Conservation (phyloP, 2,113 vertebrate genomes). For the Laterallus jamaicensis region DNA sequence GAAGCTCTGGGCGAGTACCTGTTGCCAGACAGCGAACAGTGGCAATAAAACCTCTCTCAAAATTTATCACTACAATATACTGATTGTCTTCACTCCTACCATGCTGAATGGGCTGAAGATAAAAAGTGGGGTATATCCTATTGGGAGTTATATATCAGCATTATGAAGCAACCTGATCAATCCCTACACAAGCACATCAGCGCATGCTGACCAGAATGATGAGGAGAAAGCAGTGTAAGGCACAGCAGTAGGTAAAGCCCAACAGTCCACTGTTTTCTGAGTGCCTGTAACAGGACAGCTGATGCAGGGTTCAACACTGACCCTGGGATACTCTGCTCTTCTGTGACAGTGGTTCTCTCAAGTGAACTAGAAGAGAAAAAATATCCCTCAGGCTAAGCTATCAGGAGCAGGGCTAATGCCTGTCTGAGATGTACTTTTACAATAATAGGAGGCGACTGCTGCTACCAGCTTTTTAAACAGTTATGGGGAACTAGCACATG, state of each 20-base stretch:
- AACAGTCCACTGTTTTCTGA: neutral
- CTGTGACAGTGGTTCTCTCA: neutral
- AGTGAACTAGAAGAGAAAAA: neutral
- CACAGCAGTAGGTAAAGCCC: neutral
- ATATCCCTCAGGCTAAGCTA: neutral
- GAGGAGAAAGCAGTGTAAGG: neutral
- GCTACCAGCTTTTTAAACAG: slow-evolving; percentile 30
- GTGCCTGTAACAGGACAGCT: neutral
- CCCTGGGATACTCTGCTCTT: neutral
- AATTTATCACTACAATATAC: slow-evolving; percentile 1
- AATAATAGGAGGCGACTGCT: neutral
- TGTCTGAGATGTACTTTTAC: neutral
- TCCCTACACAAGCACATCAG: neutral
- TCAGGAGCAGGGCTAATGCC: neutral
- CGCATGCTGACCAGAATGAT: neutral
- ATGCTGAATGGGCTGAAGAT: neutral
- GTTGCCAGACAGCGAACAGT: neutral
- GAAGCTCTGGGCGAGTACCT: neutral
- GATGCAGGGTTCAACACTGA: neutral
- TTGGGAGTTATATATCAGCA: neutral
- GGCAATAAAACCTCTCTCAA: neutral
- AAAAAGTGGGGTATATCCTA: neutral
- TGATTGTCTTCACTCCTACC: neutral
- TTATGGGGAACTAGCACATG: neutral
- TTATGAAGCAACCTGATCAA: neutral